These are phyloP conservation scores for Phoxinus dragarum DNA, from an alignment of 2,797 vertebrate species.

Conservation along the genomic window DNA sequence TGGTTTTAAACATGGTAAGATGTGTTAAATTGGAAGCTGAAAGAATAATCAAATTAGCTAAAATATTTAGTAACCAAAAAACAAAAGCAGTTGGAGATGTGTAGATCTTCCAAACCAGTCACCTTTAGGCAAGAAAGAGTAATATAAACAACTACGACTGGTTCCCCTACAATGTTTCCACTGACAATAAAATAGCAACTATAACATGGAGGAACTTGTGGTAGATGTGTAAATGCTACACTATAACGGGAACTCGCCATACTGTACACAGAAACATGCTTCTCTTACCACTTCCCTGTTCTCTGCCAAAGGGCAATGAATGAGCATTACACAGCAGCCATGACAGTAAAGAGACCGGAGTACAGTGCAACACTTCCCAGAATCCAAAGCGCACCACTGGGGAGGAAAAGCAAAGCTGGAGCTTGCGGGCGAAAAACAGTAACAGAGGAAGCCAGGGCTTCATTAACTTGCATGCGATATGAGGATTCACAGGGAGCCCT, in stretches of 20 bases:
- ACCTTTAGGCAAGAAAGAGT: neutral
- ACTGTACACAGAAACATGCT: neutral
- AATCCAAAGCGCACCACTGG: neutral
- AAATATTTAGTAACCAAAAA: slow-evolving; percentile 10
- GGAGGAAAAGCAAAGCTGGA: neutral
- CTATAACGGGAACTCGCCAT: neutral
- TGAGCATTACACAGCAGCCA: slow-evolving; percentile 30
- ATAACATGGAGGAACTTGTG: neutral
- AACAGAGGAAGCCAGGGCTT: slow-evolving; percentile 9
- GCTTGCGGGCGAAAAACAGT: slow-evolving; percentile 3
- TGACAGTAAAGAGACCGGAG: neutral
- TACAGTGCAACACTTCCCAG: neutral
- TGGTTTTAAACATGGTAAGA: slow-evolving; percentile 5
- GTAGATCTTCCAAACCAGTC: neutral
- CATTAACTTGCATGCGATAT: slow-evolving; percentile 19
- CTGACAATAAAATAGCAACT: neutral
- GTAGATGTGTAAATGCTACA: slow-evolving; percentile 3
- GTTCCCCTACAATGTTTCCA: neutral
- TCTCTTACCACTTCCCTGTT: slow-evolving; percentile 27
- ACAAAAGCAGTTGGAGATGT: neutral
- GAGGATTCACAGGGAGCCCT: slow-evolving; percentile 19
- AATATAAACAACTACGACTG: neutral
- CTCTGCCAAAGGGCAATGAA: slow-evolving; percentile 26
- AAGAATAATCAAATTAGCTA: neutral
- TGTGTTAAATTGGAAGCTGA: neutral